Conservation (phyloP, 1,140 invertebrate genomes). For the Bombus superbus region DNA sequence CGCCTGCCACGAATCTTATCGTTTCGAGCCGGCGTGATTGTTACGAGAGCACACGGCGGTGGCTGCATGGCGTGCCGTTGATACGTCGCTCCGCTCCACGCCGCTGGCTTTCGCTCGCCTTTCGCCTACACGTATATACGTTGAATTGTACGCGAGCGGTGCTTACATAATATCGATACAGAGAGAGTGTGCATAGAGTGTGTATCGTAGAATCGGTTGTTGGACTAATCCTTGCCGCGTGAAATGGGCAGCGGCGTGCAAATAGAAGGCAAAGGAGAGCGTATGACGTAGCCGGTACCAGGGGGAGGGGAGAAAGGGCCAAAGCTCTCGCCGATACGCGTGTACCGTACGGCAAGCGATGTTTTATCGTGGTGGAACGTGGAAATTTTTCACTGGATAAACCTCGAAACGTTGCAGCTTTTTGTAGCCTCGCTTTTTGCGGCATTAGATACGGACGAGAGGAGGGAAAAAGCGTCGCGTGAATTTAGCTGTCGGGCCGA, state of each 20-base stretch:
- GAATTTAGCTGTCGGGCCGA: background rate
- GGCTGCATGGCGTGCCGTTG: constrained; percentile 6
- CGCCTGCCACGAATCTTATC: constrained; percentile 61
- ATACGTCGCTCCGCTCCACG: background rate
- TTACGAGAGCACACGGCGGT: constrained; percentile 27
- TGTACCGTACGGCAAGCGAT: constrained; percentile 9
- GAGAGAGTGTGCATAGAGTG: background rate
- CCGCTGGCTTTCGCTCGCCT: background rate
- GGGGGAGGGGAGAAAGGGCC: background rate
- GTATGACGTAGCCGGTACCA: background rate
- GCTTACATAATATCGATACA: constrained; percentile 17
- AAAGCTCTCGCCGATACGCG: constrained; percentile 6
- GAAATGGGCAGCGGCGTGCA: constrained; percentile 3
- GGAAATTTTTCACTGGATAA: constrained; percentile 50
- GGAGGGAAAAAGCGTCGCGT: background rate
- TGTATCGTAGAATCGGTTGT: constrained; percentile 38
- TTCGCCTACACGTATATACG: background rate
- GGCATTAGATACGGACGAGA: constrained; percentile 9
- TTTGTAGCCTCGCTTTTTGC: constrained; percentile 13
- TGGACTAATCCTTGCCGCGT: constrained; percentile 38
- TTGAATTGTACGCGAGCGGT: background rate
- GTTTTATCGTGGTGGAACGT: constrained; percentile 37
- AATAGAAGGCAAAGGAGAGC: constrained; percentile 19
- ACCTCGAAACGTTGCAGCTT: constrained; percentile 28
- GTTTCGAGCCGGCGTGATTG: constrained; percentile 57